Evolutionary conservation across 1,140 invertebrate species (phyloP).

Genomic region (Drosophila kurseongensis): DNA sequence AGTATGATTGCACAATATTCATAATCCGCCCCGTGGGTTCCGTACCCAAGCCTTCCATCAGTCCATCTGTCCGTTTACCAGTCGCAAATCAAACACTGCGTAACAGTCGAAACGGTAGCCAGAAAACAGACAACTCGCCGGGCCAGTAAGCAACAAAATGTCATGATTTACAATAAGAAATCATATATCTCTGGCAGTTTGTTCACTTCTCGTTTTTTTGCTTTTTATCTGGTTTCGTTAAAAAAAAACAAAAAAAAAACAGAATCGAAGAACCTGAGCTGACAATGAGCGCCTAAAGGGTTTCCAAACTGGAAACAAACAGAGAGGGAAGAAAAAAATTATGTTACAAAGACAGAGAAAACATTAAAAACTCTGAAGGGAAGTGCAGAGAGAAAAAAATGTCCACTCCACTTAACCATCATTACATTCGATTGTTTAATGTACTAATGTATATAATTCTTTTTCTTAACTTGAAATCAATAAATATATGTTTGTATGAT

Average conservation of each 20-base stretch:
- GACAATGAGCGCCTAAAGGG: constrained; percentile 77
- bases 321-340: constrained; percentile 50
- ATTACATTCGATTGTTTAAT: too few relatives aligned
- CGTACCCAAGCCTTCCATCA: not conserved
- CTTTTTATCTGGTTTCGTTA: constrained; percentile 43
- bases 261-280: constrained; percentile 63
- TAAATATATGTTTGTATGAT: too few relatives aligned
- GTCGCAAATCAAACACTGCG: constrained; percentile 33
- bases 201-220: constrained; percentile 46
- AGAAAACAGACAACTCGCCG: constrained; percentile 44
- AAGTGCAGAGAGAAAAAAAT: constrained; percentile 6
- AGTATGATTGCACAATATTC: not conserved
- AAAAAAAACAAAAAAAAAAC: constrained; percentile 30
- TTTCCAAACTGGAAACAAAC: constrained; percentile 67
- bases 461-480: too few relatives aligned
- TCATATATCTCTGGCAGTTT: constrained; percentile 67
- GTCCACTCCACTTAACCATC: too few relatives aligned
- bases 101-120: constrained; percentile 65
- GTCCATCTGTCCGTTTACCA: not conserved
- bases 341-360: constrained; percentile 69
- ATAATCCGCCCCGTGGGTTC: constrained; percentile 15
- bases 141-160: constrained; percentile 70
- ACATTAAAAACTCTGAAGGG: constrained; percentile 43
- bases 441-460: too few relatives aligned
- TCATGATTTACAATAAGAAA: constrained; percentile 81